Conservation (phyloP, 2,797 vertebrate genomes). For the Limosa lapponica region DNA sequence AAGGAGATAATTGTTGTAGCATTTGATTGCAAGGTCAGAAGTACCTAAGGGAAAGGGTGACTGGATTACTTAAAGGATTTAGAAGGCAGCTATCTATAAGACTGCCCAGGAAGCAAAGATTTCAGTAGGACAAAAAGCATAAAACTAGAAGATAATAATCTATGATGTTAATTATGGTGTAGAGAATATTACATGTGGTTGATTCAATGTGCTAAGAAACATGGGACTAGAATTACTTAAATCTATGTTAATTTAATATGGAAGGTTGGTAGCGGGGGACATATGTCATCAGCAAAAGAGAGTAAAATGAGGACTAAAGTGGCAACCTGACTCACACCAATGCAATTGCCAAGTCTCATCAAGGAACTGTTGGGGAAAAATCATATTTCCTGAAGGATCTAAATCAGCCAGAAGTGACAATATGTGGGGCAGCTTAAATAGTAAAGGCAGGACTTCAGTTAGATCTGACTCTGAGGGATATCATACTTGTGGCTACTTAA, state of each 20-base stretch:
- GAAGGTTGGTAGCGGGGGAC: not conserved
- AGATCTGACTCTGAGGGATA: not conserved
- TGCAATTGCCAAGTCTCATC: conserved; percentile 26
- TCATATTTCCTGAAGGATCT: not conserved
- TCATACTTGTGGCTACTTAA: not conserved
- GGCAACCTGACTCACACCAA: not conserved
- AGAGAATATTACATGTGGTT: not conserved
- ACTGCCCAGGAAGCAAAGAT: not conserved
- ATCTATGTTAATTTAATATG: not conserved
- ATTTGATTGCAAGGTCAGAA: not conserved
- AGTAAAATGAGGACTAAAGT: conserved; percentile 1
- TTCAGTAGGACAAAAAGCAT: not conserved
- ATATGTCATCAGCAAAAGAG: not conserved
- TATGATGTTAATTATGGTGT: not conserved
- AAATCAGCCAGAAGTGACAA: conserved; percentile 28
- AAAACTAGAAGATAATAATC: not conserved
- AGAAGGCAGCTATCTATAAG: not conserved
- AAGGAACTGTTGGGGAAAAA: conserved; percentile 7
- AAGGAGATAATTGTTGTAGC: not conserved
- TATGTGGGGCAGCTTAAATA: not conserved
- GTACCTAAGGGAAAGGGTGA: not conserved
- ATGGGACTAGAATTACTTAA: not conserved
- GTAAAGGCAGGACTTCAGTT: conserved; percentile 15
- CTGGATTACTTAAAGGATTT: not conserved
- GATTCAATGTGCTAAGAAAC: not conserved